Percentiles rank a stretch among this genome's conserved stretches.
These are phyloP conservation scores for Pteropus rufus DNA, from an alignment of 2,797 vertebrate species.

Conservation along the genomic window DNA sequence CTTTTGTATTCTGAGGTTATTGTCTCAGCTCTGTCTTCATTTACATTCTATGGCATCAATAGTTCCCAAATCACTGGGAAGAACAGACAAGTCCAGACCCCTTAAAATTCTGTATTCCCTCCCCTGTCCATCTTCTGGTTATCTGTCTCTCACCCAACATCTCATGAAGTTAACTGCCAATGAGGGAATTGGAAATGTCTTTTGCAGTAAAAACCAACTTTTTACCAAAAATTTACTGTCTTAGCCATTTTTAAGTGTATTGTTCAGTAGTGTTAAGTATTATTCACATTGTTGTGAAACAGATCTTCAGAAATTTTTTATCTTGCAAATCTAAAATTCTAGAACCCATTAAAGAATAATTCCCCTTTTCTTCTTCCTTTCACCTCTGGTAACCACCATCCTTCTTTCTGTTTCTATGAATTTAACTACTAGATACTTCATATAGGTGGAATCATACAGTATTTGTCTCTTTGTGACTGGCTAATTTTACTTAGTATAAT, in stretches of 20 bases:
- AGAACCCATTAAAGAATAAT: not conserved
- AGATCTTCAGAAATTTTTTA: not conserved
- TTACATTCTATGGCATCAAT: not conserved
- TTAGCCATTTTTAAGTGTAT: not conserved
- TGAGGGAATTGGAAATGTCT: not conserved
- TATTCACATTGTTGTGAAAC: not conserved
- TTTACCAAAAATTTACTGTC: not conserved
- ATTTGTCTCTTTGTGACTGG: not conserved
- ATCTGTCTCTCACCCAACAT: not conserved
- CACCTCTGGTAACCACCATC: not conserved
- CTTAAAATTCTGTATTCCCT: not conserved
- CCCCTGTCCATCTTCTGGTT: not conserved
- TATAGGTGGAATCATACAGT: not conserved
- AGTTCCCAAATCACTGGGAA: not conserved
- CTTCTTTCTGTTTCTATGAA: not conserved
- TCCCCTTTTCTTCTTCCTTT: accelerated
- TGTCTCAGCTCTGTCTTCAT: not conserved
- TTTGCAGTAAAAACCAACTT: not conserved
- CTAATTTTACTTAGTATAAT: not conserved
- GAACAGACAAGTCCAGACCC: not conserved
- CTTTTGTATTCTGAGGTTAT: not conserved
- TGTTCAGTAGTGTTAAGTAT: not conserved
- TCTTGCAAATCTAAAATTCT: not conserved
- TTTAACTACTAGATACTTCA: not conserved
- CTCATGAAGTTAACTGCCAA: not conserved